Base-by-base conservation (phyloP, 2,797 vertebrate species). In the Phrynocephalus guinanensis region DNA sequence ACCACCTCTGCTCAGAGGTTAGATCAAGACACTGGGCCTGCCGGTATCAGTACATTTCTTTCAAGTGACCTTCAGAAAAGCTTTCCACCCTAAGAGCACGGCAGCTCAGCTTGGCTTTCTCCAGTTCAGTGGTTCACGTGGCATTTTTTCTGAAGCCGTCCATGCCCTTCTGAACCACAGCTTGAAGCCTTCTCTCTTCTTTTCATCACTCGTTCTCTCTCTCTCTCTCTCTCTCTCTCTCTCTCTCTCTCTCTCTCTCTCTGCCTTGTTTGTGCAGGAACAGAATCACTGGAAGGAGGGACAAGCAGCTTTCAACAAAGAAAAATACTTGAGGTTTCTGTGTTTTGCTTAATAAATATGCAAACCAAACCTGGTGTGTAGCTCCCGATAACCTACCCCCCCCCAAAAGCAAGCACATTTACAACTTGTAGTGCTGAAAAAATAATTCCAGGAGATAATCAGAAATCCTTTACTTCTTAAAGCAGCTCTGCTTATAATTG, bases 71-170 rank as follows among this genome's bases (percentile, higher is more conserved):
- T 86, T 91, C 91, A 92, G 90, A 91, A 94, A 88, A 91, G 75
- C 92, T 91, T 93, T 92, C 88, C 92, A 92, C 87, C 38, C 22
- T 0, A 87, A 90, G 1, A 0, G 89, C 8, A 75, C 89, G 91
- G 86, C 91, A 87, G 86, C 90, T 90, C 89, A 92, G 92, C 89
- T 92, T 92, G 91, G 89, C 92, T 93, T 93, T 84, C 91, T 79
- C 75, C 86, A 84, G 0, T 66, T 1, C 16, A 66, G 87, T 93
- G 90, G 87, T 91, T 63, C 68, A 7, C 82, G 7, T 67, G 2
- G 89, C 89, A 87, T 90, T 92, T 18, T 86, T 89, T 38, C 91
- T 94, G 92, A 93, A 95, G 93, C 93, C 92, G 94, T 81, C 91
- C 85, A 0, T 85, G 93, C 86, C 93, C 90, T 84, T 81, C 92